Base-by-base conservation (phyloP, 2,888 invertebrate genomes). In the Automeris io region DNA sequence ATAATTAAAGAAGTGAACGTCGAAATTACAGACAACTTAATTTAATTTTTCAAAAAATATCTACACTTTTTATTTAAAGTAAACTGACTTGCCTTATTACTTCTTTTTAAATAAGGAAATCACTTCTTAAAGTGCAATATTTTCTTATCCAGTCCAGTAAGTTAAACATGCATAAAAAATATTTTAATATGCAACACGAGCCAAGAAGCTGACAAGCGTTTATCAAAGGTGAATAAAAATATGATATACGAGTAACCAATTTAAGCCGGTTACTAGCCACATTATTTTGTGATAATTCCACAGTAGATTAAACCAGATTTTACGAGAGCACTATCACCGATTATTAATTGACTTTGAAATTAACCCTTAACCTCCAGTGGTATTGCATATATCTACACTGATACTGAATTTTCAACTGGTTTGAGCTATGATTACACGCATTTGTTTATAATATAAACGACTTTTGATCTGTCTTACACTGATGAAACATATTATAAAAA, bases 361-460 rank as follows among this genome's bases (percentile, higher is more conserved):
- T 33, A 37, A 34, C 29, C 39, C 34, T 34, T 39, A 26, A 39
- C 39, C 39, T 34, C 4, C 25, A 23, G 19, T 13, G 9, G n/a
- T n/a, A n/a, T n/a, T n/a, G 18, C 21, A 6, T 19, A 19, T 13
- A 16, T 18, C 32, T 32, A 23, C 18, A 23, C 18, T 11, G 32
- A 18, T 36, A 11, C 18, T 5, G 18, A 31, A 25, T 16, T 29
- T 29, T 34, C 26, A 22, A 39, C 40, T 22, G 24, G 35, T 29
- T 24, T 11, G 8, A 36, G 33, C 33, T 33, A 13, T 19, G 18
- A 34, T 37, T 32, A 9, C n/a, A 1, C 16, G 5, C 4, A 16
- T 13, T 21, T 23, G n/a, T 22, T 23, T 22, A n/a, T n/a, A 8
- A 16, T 29, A 4, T 16, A 29, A n/a, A n/a, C n/a, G n/a, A 7